phyloP scores from a whole-genome alignment of 2,113 vertebrate genomes.

The Tachysurus fulvidraco region DNA sequence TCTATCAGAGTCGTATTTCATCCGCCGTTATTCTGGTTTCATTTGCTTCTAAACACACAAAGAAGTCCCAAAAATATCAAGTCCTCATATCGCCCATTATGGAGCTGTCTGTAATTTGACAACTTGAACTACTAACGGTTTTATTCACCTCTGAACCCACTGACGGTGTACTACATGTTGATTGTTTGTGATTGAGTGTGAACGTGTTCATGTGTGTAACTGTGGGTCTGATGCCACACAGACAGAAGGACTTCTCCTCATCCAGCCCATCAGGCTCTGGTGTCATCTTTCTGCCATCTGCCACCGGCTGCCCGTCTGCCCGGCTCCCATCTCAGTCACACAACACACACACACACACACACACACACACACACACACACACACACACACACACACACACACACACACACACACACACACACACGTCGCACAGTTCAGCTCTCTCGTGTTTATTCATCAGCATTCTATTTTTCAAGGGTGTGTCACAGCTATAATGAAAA shows the following conservation, averaged over 20 bases:
- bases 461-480: slow-evolving; percentile 11
- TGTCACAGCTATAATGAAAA: slow-evolving; percentile 8
- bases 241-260: slow-evolving; percentile 66
- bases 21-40: not conserved
- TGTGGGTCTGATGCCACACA: slow-evolving; percentile 56
- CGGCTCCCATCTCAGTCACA: slow-evolving; percentile 50
- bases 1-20: not conserved
- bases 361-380: too few species aligned
- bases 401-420: slow-evolving; percentile 15
- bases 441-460: slow-evolving; percentile 23
- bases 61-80: not conserved
- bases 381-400: slow-evolving; percentile 36
- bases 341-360: slow-evolving; percentile 3
- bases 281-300: slow-evolving; percentile 78
- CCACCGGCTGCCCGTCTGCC: slow-evolving; percentile 58
- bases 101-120: not conserved
- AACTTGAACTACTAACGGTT: not conserved
- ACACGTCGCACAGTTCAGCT: not conserved
- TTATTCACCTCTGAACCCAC: not conserved
- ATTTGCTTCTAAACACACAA: not conserved
- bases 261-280: slow-evolving; percentile 67
- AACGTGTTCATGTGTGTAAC: slow-evolving; percentile 36
- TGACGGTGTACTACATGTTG: not conserved
- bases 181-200: slow-evolving; percentile 25
- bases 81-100: too few species aligned